Conservation (phyloP, 1,140 invertebrate genomes). For the Laupala kohalensis region DNA sequence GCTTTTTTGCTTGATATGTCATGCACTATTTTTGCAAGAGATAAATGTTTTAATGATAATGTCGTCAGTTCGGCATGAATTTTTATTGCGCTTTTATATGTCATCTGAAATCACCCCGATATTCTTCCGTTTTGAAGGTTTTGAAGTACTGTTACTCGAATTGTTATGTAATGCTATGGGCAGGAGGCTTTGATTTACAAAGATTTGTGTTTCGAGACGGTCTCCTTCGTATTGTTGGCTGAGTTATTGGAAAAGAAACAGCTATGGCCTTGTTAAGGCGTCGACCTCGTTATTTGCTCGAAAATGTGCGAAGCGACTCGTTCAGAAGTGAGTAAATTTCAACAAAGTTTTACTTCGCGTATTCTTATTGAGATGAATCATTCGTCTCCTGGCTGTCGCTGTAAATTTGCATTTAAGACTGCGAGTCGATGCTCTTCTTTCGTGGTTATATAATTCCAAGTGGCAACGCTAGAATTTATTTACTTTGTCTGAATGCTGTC, state of each 20-base stretch:
- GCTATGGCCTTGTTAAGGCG: neutral
- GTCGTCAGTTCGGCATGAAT: neutral
- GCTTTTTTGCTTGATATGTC: neutral
- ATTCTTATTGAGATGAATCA: neutral
- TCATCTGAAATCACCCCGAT: neutral
- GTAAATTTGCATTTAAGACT: neutral
- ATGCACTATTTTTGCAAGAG: neutral
- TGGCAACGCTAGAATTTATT: too few relatives aligned
- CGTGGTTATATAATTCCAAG: neutral
- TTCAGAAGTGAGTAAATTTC: neutral
- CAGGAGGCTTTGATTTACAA: neutral
- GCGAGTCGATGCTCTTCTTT: too few relatives aligned
- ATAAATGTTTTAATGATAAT: neutral
- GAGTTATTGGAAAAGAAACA: neutral
- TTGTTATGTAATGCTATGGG: neutral
- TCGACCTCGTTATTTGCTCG: neutral
- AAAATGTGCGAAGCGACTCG: neutral
- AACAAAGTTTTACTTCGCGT: neutral
- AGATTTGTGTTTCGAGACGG: neutral
- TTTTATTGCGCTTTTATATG: slow-evolving; percentile 9
- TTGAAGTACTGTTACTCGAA: neutral
- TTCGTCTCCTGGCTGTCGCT: neutral
- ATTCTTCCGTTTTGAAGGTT: neutral
- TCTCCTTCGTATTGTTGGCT: neutral
- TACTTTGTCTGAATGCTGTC: too few relatives aligned